phyloP scores from a whole-genome alignment of 2,113 vertebrate species.

The Pteronura brasiliensis region DNA sequence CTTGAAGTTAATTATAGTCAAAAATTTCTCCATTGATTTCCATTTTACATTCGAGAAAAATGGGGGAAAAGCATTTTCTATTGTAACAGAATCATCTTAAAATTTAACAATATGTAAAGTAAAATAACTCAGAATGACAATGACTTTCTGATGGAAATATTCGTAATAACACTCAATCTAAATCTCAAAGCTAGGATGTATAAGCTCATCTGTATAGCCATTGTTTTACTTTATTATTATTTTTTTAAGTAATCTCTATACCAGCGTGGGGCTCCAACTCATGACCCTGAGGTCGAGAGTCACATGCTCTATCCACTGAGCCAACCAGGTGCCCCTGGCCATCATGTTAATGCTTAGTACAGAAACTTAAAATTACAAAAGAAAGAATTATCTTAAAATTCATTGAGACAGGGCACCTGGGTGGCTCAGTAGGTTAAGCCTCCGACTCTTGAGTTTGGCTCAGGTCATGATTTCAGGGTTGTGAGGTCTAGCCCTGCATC shows the following conservation, averaged over 20 bases:
- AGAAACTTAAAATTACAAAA: neutral
- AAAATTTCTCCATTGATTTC: conserved; percentile 26
- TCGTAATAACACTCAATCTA: neutral
- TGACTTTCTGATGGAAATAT: conserved; percentile 14
- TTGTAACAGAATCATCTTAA: conserved; percentile 25
- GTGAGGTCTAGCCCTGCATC: no score
- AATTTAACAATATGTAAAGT: conserved; percentile 13
- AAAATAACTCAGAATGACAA: neutral
- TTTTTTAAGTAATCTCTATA: neutral
- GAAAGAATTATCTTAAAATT: neutral
- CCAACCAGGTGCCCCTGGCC: neutral
- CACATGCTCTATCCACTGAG: neutral
- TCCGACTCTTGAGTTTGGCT: no score
- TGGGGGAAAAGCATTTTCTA: neutral
- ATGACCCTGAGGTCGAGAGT: no score
- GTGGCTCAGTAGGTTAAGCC: neutral
- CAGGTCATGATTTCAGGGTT: no score
- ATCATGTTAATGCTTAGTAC: neutral
- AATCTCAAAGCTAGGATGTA: neutral
- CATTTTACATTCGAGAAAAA: conserved; percentile 6
- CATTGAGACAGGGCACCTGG: neutral
- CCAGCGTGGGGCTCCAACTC: neutral
- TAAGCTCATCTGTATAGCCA: neutral
- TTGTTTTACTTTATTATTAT: neutral
- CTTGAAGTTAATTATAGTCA: conserved; percentile 13